Base-by-base conservation (phyloP, 2,113 vertebrate genomes). In the Pluvialis apricaria region DNA sequence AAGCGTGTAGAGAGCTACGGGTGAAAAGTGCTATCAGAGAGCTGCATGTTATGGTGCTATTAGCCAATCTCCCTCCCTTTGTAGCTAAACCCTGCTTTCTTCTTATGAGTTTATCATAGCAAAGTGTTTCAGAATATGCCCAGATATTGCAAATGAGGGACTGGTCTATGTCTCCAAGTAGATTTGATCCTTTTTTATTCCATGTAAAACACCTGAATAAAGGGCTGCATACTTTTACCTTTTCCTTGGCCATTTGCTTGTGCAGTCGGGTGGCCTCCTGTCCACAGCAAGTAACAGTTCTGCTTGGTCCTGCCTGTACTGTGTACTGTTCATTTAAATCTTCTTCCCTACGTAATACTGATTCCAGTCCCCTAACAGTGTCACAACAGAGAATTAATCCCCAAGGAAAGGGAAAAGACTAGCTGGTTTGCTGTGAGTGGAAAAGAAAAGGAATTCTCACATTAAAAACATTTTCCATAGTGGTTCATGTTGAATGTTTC, bases 391-490 rank as follows among this genome's bases (percentile, higher is more conserved):
- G 77, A 45, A 94, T 87, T 89, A 86, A 92, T 92, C 91, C 94
- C 77, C 31, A 62, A 92, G 95, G 96, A 96, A 89, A 85, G 62
- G 86, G 91, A 80, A 92, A 89, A 89, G 88, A 79, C 86, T 77
- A 76, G 73, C 45, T 97, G 88, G 52, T 94, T 92, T 96, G 69
- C 91, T 91, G 19, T n/a, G 92, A 95, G 86, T 96, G 97, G 96
- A 95, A 97, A 96, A 94, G 94, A 94, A 92, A 94, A 96, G 87
- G 95, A 95, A 94, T 97, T 95, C 89, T 97, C 92, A 91, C 95
- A 92, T 96, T 95, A 95, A 96, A 96, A 97, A 92, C 94, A 92
- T 95, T 97, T 97, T 97, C 94, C 95, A 66, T 87, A 87, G 94
- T 96, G 89, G 96, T 96, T 96, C 58, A 2, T 94, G 81, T 95